Evolutionary conservation across 2,797 vertebrate genomes (phyloP), one percentile per base, ranked within the genome.

Genomic region (Parambassis ranga): DNA sequence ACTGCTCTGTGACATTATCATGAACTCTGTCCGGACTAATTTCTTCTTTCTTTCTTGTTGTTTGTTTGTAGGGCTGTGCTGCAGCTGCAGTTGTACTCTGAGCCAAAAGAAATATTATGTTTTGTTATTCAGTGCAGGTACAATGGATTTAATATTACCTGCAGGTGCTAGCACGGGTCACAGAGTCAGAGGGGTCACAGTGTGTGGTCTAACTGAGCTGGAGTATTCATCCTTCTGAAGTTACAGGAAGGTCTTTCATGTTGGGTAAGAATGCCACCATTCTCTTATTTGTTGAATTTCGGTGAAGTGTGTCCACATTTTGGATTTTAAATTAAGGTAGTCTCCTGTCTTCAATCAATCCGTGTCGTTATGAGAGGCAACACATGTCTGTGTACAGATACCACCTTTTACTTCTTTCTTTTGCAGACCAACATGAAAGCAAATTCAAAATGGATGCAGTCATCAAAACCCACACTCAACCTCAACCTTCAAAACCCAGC

Each of bases 1-100:
- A 59, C 39, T 22, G n/a, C 28, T 46, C 48, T 16, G 13, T 60
- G 38, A 51, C 46, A 31, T 50, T 28, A 65, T 55, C 33, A 39
- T 56, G 30, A 26, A 28, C 44, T 32, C n/a, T 19, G 11, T 19
- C 22, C 3, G 32, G 13, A 43, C 10, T 36, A 36, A 13, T 30
- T 30, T 4, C 6, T 4, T 7, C 4, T 5, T 38, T 38, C 35
- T 39, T n/a, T 23, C 32, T 37, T 14, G 19, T 5, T 13, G 20
- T 47, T 33, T 47, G 31, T 15, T 11, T 28, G 28, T 18, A 22
- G 14, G 26, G 4, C 14, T 16, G 13, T 35, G 26, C 24, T 13
- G 4, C 38, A 44, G 32, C 7, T 26, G 37, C 60, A 59, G 10
- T 27, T 48, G 22, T 13, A 36, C n/a, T 51, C n/a, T n/a, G n/a